Conservation (phyloP, 2,797 vertebrate species). For the Esox lucius region DNA sequence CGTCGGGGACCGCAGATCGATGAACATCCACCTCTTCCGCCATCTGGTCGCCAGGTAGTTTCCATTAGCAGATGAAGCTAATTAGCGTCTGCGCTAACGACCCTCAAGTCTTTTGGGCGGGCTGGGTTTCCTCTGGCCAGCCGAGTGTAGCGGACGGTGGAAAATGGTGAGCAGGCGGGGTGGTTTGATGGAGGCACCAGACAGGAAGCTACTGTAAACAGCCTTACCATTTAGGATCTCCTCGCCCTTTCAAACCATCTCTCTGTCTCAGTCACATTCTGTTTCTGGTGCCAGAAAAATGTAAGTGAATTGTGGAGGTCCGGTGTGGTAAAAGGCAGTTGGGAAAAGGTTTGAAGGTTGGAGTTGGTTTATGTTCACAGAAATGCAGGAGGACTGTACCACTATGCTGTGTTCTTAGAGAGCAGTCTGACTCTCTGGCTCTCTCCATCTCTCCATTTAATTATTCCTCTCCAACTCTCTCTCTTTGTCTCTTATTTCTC, state of each 20-base stretch:
- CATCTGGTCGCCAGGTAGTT: slow-evolving; percentile 77
- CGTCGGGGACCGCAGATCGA: slow-evolving; percentile 63
- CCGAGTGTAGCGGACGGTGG: slow-evolving; percentile 38
- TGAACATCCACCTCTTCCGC: slow-evolving; percentile 67
- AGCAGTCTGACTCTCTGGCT: too few species aligned
- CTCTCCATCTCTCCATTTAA: too few species aligned
- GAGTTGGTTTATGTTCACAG: too few species aligned
- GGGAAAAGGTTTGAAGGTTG: too few species aligned
- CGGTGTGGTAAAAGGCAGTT: too few species aligned
- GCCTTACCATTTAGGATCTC: neutral
- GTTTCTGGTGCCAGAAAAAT: too few species aligned
- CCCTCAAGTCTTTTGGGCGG: slow-evolving; percentile 59
- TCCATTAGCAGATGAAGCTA: slow-evolving; percentile 77
- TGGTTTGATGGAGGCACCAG: neutral
- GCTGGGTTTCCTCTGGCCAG: slow-evolving; percentile 59
- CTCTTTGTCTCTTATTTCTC: neutral
- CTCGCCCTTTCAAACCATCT: neutral
- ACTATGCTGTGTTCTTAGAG: too few species aligned
- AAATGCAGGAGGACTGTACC: too few species aligned
- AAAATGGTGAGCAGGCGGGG: neutral
- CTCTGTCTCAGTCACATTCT: neutral
- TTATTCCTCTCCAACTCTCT: too few species aligned
- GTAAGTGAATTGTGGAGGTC: too few species aligned
- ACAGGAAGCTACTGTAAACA: neutral
- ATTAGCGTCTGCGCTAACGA: slow-evolving; percentile 72